Evolutionary conservation across 2,113 vertebrate species (phyloP), one percentile per base, ranked within the genome.

Genomic region (Aptenodytes patagonicus): DNA sequence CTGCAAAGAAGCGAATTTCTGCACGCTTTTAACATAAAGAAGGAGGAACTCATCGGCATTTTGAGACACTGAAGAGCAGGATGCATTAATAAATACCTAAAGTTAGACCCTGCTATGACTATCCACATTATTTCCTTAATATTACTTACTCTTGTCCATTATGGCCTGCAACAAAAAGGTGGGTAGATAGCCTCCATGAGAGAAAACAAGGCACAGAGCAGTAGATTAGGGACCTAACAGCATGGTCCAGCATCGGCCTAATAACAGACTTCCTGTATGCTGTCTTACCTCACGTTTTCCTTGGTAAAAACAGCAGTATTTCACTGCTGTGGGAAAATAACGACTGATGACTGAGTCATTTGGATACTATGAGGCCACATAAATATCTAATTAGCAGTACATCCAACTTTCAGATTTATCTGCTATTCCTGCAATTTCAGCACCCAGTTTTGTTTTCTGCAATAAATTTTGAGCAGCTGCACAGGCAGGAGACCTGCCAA

Each of bases 361-460:
- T 77, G 26, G 52, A 78, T 54, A 75, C n/a, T 62, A 25, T 17
- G 7, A 83, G 34, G 16, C 51, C 54, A 83, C 18, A 64, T 61
- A 96, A 79, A 69, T 76, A 80, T 34, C 87, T 80, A 49, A 9
- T 49, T 36, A 92, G 22, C 55, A 73, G 16, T 68, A 76, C 4
- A 12, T 69, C 61, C 57, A 94, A 26, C 62, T 94, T 89, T 46
- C 65, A 88, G 49, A 88, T 88, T 94, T 93, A 83, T 88, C 58
- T 82, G 32, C 42, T 78, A 47, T 54, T 88, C 17, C 64, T 83
- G 58, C 32, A 51, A 47, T 78, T 83, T 86, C 69, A 93, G 86
- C n/a, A 83, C 15, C n/a, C 26, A 52, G 42, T 18, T 70, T 55
- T 92, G n/a, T 58, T 81, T 93, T 93, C 81, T 44, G 36, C 42